Percentiles rank a stretch among this genome's conserved stretches.
Evolutionary conservation across 2,113 vertebrate genomes (phyloP).

Genomic region (Corvus hawaiiensis): DNA sequence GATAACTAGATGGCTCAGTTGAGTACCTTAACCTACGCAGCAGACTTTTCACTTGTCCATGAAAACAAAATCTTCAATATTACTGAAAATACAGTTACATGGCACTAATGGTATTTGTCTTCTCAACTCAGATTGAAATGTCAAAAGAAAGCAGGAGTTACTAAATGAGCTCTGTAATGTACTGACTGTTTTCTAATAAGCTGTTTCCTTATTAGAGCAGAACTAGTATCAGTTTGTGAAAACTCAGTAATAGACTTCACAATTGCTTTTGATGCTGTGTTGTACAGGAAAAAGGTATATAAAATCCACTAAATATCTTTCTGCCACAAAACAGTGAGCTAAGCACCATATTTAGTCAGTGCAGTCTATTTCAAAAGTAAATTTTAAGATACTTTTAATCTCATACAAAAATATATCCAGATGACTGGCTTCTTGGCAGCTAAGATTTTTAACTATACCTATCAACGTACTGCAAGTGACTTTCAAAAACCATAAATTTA

Average conservation of each 20-base stretch:
- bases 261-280: background rate
- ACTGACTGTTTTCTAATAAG: background rate
- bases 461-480: background rate
- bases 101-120: background rate
- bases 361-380: background rate
- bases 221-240: background rate
- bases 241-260: background rate
- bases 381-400: background rate
- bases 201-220: background rate
- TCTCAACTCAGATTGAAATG: background rate
- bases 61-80: background rate
- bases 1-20: background rate
- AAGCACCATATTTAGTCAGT: background rate
- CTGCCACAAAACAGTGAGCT: background rate
- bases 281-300: background rate
- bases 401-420: background rate
- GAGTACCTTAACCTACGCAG: background rate
- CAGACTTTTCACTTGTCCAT: background rate
- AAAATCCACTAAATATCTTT: background rate
- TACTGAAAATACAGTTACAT: background rate
- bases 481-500: background rate
- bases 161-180: background rate
- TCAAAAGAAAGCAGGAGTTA: background rate
- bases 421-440: background rate
- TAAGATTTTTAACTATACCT: background rate